Conservation (phyloP, 2,113 vertebrate genomes). For the Todiramphus chloris region DNA sequence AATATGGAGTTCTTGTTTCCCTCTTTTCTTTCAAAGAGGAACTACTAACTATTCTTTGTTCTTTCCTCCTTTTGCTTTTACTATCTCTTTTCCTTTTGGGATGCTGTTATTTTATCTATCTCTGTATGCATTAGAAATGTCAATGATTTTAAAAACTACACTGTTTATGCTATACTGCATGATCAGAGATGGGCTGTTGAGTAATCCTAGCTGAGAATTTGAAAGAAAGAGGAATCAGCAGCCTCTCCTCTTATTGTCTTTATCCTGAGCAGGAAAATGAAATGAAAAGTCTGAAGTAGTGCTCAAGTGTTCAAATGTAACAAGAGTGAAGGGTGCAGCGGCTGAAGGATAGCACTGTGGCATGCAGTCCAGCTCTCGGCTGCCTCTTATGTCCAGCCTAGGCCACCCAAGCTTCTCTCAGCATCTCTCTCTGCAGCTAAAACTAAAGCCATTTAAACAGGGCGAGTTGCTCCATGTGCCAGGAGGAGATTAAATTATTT, state of each 20-base stretch:
- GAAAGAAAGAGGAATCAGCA: background rate
- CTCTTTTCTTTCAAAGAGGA: background rate
- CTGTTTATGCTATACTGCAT: background rate
- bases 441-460: background rate
- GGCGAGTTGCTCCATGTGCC: background rate
- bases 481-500: background rate
- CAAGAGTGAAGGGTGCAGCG: background rate
- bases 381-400: background rate
- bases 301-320: background rate
- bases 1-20: background rate
- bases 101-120: background rate
- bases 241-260: background rate
- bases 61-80: background rate
- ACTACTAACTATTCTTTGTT: background rate
- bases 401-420: background rate
- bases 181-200: background rate
- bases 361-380: rapidly evolving
- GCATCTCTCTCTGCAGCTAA: background rate
- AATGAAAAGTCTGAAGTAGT: background rate
- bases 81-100: background rate
- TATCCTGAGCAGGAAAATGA: background rate
- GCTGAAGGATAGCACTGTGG: rapidly evolving
- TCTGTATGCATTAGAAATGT: rapidly evolving
- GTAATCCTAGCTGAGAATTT: background rate
- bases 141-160: background rate